Base-by-base conservation (phyloP, 2,113 vertebrate genomes). In the Chloroceryle aenea region DNA sequence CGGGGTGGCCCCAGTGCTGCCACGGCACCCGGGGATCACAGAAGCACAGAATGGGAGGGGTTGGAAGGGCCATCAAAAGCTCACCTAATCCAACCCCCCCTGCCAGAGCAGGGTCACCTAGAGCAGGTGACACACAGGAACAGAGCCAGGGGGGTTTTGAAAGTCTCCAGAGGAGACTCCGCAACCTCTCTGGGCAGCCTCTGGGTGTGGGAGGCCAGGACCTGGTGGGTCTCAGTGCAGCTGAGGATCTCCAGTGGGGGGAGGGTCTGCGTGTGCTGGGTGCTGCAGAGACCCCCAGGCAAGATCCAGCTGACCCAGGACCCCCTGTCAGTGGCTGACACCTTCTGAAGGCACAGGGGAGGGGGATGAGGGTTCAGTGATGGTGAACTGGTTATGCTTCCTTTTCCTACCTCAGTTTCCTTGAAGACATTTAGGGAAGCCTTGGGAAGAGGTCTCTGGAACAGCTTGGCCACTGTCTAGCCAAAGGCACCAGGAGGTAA, bases 221-320 rank as follows among this genome's bases (percentile, higher is more conserved):
- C 0, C 1, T 13, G 45, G 52, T 19, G 0, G 0, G 43, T 30
- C 32, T 47, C 52, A 52, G 30, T 18, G 43, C 40, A 9, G 42
- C 56, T 43, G 34, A 27, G 50, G 61, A 5, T 29, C 47, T 45
- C 38, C 5, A 0, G 7, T 19, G 53, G 42, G 61, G 16, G 27
- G 61, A 67, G 77, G 23, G 52, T 26, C 43, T 66, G 36, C 4
- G 1, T 13, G 27, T 0, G 1, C 58, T n/a, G 48, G 73, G 30
- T 56, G 45, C 47, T 90, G 29, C 38, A 10, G 53, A 22, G 47
- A 47, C n/a, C 23, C 23, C n/a, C 14, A 19, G 47, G 40, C 1
- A 6, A 48, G 45, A 47, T 25, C 55, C 29, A 11, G 62, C 45
- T 32, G 47, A 58, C 30, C 6, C 52, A 29, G 69, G 32, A 69